Base-by-base conservation (phyloP, 1,140 invertebrate species). In the Nephotettix cincticeps region DNA sequence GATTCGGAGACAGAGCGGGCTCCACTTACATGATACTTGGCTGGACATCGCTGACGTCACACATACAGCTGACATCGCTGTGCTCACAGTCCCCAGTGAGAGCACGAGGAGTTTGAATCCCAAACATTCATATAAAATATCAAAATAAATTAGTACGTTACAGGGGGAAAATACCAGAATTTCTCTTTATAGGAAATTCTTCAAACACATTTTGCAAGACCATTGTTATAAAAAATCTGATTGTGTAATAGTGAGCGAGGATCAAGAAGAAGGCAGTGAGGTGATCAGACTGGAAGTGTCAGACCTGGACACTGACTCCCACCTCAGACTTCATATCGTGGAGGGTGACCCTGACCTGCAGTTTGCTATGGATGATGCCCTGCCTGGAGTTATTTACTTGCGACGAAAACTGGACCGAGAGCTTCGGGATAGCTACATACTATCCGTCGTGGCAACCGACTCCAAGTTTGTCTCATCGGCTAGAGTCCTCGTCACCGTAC, bases 401-500 rank as follows among this genome's bases (percentile, higher is more conserved):
- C 87, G 89, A 6, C 90, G 91, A 77, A 74, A 83, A 3, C 84
- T 96, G 1, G 93, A 96, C 79, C 84, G 93, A 71, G 93, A 96
- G 81, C 80, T 82, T 4, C 84, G 86, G 30, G 81, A 87, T 61
- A 81, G 78, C 64, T 95, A 95, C 77, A 83, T 87, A 27, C 81
- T 96, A 0, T 84, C 83, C 71, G 85, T 96, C 17, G 83, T 92
- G 28, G 92, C 90, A 47, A 94, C 93, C 9, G 94, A 96, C 83
- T 93, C 93, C 56, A 89, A 91, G 79, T 94, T 90, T 79, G 89
- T 91, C 27, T 88, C 93, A 29, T 84, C 83, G 30, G 88, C 89
- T 11, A 85, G 84, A 74, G 86, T 96, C 0, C 80, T 80, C 36
- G 85, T 97, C 28, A 85, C 88, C 75, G 84, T 97, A 19, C 78